Conservation (phyloP, 2,113 vertebrate genomes). For the Eubucco bourcierii region DNA sequence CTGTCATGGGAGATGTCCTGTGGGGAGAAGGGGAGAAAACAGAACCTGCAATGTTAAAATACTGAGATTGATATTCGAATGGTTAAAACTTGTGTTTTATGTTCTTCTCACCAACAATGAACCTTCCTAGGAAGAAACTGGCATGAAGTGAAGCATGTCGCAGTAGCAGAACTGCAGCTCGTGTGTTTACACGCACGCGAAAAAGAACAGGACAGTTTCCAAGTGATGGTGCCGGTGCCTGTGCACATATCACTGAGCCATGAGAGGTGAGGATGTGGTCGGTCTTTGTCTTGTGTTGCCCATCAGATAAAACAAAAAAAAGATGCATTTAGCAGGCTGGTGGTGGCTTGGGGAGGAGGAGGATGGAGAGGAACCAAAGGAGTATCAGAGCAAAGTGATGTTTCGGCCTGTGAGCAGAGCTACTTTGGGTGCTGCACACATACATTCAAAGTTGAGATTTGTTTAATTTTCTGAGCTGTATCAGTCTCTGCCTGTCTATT, state of each 20-base stretch:
- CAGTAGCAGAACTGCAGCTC: slow-evolving; percentile 81
- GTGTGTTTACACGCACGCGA: slow-evolving; percentile 85
- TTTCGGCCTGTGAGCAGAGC: neutral
- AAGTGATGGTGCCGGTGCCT: slow-evolving; percentile 85
- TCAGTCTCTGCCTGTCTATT: neutral
- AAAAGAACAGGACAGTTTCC: slow-evolving; percentile 74
- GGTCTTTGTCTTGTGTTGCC: fast-evolving
- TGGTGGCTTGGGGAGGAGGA: neutral
- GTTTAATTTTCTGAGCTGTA: neutral
- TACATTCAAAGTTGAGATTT: neutral
- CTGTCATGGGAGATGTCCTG: neutral
- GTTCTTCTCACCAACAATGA: neutral
- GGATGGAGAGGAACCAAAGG: neutral
- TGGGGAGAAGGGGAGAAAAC: neutral
- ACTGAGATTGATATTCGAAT: neutral
- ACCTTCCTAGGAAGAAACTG: slow-evolving; percentile 80
- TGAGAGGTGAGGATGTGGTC: slow-evolving; percentile 76
- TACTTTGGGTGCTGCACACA: neutral
- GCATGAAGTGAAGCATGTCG: slow-evolving; percentile 83
- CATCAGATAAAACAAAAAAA: neutral
- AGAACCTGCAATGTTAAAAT: neutral
- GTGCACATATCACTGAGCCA: slow-evolving; percentile 81
- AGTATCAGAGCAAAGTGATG: neutral
- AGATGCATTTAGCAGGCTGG: neutral
- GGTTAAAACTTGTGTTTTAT: neutral